phyloP scores from a whole-genome alignment of 2,797 vertebrate species.

The Gallinago nigripennis region DNA sequence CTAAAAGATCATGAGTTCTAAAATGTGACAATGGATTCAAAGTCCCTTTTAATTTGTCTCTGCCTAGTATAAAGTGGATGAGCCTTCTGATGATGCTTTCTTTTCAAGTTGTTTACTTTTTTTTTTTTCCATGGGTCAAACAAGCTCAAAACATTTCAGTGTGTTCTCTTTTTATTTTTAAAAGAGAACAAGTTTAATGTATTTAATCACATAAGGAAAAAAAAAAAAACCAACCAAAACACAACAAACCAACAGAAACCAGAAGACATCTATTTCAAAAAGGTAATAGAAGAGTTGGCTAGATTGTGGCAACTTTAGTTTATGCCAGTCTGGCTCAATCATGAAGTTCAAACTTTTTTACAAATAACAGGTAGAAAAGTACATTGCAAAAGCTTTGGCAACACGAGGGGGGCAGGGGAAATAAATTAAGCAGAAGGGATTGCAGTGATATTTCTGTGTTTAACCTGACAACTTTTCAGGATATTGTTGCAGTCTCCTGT shows the following conservation, averaged over 20 bases:
- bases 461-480: slow-evolving; percentile 23
- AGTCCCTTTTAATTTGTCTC: neutral
- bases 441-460: neutral
- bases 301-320: neutral
- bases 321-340: neutral
- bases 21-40: neutral
- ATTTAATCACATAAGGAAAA: neutral
- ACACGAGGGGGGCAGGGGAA: neutral
- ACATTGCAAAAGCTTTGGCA: neutral
- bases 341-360: neutral
- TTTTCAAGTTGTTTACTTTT: neutral
- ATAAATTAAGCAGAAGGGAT: neutral
- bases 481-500: neutral
- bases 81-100: neutral
- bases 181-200: neutral
- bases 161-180: neutral
- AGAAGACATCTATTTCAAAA: neutral
- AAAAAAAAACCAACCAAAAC: neutral
- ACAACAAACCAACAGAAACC: neutral
- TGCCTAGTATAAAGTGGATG: neutral
- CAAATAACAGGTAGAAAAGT: neutral
- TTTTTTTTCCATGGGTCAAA: neutral
- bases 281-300: neutral
- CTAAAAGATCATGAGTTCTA: neutral
- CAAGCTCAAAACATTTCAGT: neutral